These are phyloP conservation scores for Andrena cerasifolii DNA, from an alignment of 1,140 invertebrate genomes.

Conservation along the genomic window DNA sequence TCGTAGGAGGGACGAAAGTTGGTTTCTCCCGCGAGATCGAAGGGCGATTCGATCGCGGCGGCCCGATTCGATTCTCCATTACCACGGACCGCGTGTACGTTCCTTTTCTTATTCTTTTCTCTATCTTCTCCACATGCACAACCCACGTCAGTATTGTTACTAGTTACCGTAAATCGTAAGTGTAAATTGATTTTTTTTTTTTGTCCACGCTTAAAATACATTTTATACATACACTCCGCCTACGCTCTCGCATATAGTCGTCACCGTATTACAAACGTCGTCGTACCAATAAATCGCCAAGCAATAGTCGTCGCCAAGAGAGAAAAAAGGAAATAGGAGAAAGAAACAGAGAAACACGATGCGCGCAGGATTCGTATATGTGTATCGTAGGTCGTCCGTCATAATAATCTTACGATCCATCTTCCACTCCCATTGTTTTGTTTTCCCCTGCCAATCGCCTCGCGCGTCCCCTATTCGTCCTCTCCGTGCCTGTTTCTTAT, in stretches of 20 bases:
- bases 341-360: no score
- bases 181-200: constrained; percentile 62
- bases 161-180: constrained; percentile 66
- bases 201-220: constrained; percentile 74
- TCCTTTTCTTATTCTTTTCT: constrained; percentile 20
- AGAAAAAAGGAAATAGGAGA: constrained; percentile 7
- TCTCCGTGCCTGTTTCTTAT: not conserved
- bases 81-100: constrained; percentile 58
- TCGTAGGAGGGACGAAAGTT: constrained; percentile 21
- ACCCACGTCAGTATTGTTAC: constrained; percentile 69
- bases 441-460: not conserved
- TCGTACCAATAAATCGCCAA: constrained; percentile 44
- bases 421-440: not conserved
- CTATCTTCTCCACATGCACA: constrained; percentile 62
- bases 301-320: constrained; percentile 31
- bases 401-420: constrained; percentile 16
- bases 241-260: constrained; percentile 53
- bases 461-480: not conserved
- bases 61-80: constrained; percentile 60
- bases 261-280: constrained; percentile 50
- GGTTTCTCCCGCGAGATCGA: not conserved
- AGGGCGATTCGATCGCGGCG: constrained; percentile 10
- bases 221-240: constrained; percentile 71
- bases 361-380: constrained; percentile 12
- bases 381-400: constrained; percentile 18